Conservation (phyloP, 2,888 invertebrate species). For the Spodoptera exigua region DNA sequence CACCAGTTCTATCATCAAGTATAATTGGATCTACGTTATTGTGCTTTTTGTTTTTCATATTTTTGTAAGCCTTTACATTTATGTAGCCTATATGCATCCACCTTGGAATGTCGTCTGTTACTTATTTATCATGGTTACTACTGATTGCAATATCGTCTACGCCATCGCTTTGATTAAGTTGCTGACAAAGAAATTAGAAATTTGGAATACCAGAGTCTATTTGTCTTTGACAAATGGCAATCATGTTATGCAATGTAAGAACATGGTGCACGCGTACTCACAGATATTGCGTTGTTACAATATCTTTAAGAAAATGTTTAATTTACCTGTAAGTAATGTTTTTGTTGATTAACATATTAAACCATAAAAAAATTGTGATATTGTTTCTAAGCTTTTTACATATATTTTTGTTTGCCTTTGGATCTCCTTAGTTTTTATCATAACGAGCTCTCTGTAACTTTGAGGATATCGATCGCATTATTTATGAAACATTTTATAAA, state of each 20-base stretch:
- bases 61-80: background rate
- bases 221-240: background rate
- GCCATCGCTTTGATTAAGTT: constrained; percentile 22
- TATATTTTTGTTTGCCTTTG: no score
- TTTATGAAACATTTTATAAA: no score
- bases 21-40: constrained; percentile 21
- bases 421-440: no score
- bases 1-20: background rate
- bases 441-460: no score
- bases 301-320: constrained; percentile 7
- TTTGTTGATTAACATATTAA: no score
- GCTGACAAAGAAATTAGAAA: constrained; percentile 11
- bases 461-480: no score
- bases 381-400: no score
- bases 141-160: constrained; percentile 34
- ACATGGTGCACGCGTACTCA: constrained; percentile 16
- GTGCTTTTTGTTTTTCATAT: background rate
- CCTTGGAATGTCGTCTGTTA: background rate
- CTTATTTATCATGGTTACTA: background rate
- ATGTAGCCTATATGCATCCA: background rate
- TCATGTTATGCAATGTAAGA: background rate
- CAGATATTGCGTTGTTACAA: constrained; percentile 29
- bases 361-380: no score
- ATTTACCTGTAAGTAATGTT: constrained; percentile 17
- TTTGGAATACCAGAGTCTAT: constrained; percentile 26